Base-by-base conservation (phyloP, 2,888 invertebrate genomes). In the Myathropa florea region DNA sequence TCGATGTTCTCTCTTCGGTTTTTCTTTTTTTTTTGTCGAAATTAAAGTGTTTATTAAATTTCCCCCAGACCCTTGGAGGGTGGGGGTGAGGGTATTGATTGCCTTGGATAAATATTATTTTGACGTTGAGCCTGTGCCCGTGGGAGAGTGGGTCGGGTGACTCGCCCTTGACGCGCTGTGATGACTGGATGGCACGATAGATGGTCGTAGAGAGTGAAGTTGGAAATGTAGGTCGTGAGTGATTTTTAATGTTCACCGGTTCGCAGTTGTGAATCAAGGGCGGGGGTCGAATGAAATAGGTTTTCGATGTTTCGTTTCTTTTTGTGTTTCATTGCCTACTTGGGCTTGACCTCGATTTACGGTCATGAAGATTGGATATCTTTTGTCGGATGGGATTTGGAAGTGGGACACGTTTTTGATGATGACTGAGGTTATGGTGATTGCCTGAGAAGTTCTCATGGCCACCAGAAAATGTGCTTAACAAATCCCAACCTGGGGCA, bases 1-100 rank as follows among this genome's bases (percentile, higher is more conserved):
- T 33, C 61, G 26, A 36, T 53, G 14, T 24, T 33, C 0, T 64
- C 14, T 33, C 30, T 75, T 57, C 21, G 24, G n/a, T 39, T 33
- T 33, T 55, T 57, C 7, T 36, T 59, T 9, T 23, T 23, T 46
- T 36, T 24, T 7, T 33, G 46, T 46, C 12, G 1, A n/a, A 61
- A 67, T 55, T 68, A 57, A 60, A 76, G 63, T 82, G 73, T 71
- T 78, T 78, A 86, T 78, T 70, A 86, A 77, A 77, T 68, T 81
- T 60, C 14, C 59, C 70, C 24, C 18, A 65, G 12, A 46, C 63
- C 78, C 55, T 23, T 3, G 2, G 30, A 57, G 28, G 46, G 23
- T 28, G 23, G 28, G 46, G 14, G 24, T 21, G 23, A 3, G 61
- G 18, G 55, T 79, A 78, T 83, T 79, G 83, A 83, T 79, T 73